A percentile compares a stretch with the other conserved stretches of the same genome.
These are phyloP conservation scores for Odontomachus brunneus DNA, from an alignment of 1,140 invertebrate genomes.

Conservation along the genomic window DNA sequence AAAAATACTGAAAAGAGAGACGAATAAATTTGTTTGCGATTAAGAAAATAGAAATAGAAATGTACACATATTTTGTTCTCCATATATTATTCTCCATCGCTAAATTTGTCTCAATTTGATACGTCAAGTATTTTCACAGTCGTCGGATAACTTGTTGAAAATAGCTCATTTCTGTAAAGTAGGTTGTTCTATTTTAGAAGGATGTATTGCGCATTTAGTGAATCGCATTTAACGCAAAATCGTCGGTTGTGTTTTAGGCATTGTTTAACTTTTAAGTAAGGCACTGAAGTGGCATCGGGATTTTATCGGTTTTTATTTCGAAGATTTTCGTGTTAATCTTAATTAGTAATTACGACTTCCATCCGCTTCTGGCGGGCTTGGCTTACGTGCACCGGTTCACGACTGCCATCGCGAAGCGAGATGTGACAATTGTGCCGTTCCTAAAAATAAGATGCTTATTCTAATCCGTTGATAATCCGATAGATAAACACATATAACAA, in stretches of 20 bases:
- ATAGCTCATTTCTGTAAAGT: too few relatives aligned
- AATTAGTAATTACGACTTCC: constrained; percentile 10
- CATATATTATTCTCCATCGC: too few relatives aligned
- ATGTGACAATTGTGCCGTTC: constrained; percentile 3
- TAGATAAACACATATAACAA: constrained; percentile 46
- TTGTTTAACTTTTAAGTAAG: neutral
- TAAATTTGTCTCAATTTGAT: too few relatives aligned
- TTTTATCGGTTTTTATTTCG: neutral
- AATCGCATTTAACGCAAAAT: neutral
- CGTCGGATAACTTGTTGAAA: too few relatives aligned
- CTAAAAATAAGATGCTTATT: constrained; percentile 66
- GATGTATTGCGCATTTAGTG: neutral
- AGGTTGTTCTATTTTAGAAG: neutral
- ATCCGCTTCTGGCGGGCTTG: neutral
- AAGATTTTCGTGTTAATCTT: constrained; percentile 6
- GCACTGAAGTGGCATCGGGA: neutral
- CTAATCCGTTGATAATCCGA: constrained; percentile 50
- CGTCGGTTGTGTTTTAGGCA: neutral
- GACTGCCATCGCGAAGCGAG: neutral
- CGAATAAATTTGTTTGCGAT: too few relatives aligned
- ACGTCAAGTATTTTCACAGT: too few relatives aligned
- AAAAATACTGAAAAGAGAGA: too few relatives aligned
- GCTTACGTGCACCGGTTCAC: neutral
- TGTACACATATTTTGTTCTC: too few relatives aligned
- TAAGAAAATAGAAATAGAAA: too few relatives aligned